phyloP scores from a whole-genome alignment of 2,113 vertebrate species.

The Hippopotamus amphibius region DNA sequence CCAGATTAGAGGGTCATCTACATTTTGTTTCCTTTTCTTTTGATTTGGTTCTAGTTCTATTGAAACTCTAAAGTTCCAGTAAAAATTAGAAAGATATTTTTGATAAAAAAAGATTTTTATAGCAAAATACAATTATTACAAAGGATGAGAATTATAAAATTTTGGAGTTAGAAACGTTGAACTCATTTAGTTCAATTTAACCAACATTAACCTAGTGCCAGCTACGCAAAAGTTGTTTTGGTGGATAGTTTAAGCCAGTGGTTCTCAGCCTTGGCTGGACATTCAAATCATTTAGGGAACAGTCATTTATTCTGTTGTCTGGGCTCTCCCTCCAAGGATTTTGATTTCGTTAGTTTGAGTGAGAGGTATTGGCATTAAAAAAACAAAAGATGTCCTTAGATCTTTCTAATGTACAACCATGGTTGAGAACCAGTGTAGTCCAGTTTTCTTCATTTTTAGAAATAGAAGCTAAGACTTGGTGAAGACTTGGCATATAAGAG shows the following conservation, averaged over 20 bases:
- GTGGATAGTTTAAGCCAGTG: not conserved
- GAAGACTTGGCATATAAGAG: not conserved
- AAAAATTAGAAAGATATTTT: not conserved
- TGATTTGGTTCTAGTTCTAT: not conserved
- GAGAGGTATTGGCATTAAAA: not conserved
- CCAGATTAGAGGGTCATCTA: not conserved
- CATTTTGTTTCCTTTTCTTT: not conserved
- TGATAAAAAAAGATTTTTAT: not conserved
- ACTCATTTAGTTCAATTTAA: constrained; percentile 2
- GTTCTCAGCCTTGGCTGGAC: not conserved
- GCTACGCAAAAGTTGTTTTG: not conserved
- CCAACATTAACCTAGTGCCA: not conserved
- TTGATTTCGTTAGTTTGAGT: not conserved
- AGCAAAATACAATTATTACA: not conserved
- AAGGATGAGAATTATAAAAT: not conserved
- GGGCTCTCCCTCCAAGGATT: not conserved
- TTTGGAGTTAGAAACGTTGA: not conserved
- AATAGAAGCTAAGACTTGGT: not conserved
- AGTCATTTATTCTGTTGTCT: not conserved
- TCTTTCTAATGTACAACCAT: not conserved
- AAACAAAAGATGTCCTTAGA: not conserved
- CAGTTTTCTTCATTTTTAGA: not conserved
- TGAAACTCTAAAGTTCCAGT: not conserved
- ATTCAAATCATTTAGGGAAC: not conserved
- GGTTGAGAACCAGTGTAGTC: not conserved